A percentile compares a stretch with the other conserved stretches of the same genome.
Evolutionary conservation across 2,888 invertebrate genomes (phyloP).

Genomic region (Cheilosia scutellata): DNA sequence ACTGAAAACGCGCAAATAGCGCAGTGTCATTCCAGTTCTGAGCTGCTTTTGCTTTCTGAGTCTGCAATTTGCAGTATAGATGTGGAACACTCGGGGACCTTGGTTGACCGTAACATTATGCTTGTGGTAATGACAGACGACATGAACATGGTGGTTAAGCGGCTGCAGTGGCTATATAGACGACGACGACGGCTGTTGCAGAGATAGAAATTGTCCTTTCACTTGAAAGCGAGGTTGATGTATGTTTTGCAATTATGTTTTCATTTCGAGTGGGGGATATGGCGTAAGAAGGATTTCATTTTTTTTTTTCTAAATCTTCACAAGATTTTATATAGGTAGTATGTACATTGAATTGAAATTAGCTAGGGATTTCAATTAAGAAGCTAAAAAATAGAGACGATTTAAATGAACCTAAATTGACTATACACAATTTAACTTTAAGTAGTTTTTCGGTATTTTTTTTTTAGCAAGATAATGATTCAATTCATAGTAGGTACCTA

Average conservation of each 20-base stretch:
- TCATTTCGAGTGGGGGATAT: no score
- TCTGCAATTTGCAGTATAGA: slow-evolving; percentile 33
- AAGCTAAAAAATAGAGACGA: no score
- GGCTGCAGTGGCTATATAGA: slow-evolving; percentile 11
- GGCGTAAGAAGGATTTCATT: no score
- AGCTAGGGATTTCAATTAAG: no score
- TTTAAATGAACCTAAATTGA: no score
- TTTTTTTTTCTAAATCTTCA: no score
- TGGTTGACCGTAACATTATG: slow-evolving; percentile 74
- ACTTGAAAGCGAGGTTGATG: slow-evolving; percentile 65
- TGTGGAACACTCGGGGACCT: slow-evolving; percentile 62
- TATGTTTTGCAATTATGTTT: slow-evolving; percentile 46
- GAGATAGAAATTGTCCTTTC: slow-evolving; percentile 66
- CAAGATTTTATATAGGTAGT: no score
- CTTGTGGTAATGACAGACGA: slow-evolving; percentile 75
- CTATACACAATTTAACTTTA: no score
- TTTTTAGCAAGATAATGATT: no score
- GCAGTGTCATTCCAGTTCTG: slow-evolving; percentile 51
- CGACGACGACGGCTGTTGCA: slow-evolving; percentile 4
- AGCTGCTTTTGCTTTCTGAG: slow-evolving; percentile 53
- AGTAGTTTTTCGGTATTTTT: no score
- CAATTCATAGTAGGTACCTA: no score
- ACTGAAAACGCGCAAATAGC: slow-evolving; percentile 34
- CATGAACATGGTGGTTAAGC: slow-evolving; percentile 54
- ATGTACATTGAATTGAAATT: no score